phyloP scores from a whole-genome alignment of 2,797 vertebrate species.

The Tenualosa thibaudeaui region DNA sequence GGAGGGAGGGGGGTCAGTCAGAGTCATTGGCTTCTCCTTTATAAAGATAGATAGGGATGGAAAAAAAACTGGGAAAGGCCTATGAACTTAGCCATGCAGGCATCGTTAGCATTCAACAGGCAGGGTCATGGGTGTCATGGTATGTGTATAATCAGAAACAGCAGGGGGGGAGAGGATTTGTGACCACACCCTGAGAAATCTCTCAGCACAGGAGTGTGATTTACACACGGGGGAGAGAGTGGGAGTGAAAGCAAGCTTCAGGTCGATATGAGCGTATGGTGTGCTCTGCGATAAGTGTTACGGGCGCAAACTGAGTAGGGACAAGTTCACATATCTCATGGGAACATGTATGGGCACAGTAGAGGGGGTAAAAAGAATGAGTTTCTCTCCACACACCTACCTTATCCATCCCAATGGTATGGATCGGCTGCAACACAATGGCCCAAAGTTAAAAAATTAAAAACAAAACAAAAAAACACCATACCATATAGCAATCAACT shows the following conservation, averaged over 20 bases:
- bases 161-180: neutral
- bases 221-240: neutral
- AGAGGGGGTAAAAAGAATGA: neutral
- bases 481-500: neutral
- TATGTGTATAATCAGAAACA: constrained; percentile 18
- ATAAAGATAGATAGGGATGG: neutral
- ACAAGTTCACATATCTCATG: neutral
- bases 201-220: neutral
- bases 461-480: neutral
- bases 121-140: neutral
- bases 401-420: neutral
- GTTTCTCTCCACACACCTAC: neutral
- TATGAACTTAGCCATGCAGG: constrained; percentile 24
- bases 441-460: neutral
- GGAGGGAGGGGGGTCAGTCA: neutral
- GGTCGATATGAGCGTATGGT: neutral
- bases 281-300: neutral
- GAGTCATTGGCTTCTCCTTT: neutral
- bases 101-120: neutral
- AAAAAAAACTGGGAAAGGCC: neutral
- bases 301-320: neutral
- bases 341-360: neutral
- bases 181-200: neutral
- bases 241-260: neutral
- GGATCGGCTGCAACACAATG: constrained; percentile 20